Percentiles rank a stretch among this genome's conserved stretches.
These are phyloP conservation scores for Tillus elongatus DNA, from an alignment of 2,888 invertebrate species.

Conservation along the genomic window DNA sequence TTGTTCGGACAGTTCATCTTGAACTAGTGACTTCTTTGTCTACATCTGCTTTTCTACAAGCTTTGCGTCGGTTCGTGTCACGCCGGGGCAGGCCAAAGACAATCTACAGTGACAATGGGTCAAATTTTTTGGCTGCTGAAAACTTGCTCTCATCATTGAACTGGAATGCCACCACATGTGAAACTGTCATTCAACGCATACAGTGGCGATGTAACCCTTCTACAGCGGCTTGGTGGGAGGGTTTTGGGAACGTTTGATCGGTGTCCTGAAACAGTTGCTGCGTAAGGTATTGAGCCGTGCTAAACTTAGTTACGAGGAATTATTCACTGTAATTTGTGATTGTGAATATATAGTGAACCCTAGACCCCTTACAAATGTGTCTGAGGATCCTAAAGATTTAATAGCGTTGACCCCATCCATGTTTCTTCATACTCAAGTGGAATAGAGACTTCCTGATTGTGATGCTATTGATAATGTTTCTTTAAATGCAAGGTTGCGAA, in stretches of 20 bases:
- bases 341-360: constrained; percentile 16
- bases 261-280: too few relatives aligned
- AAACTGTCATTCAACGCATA: constrained; percentile 8
- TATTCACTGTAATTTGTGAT: too few relatives aligned
- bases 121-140: constrained; percentile 31
- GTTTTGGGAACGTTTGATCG: too few relatives aligned
- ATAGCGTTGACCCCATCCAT: constrained; percentile 21
- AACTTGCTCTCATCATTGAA: constrained; percentile 12
- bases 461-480: constrained; percentile 11
- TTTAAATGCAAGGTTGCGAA: constrained; percentile 12
- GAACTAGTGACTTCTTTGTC: constrained; percentile 30
- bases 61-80: too few relatives aligned
- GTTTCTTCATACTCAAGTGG: too few relatives aligned
- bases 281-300: too few relatives aligned
- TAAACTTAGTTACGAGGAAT: constrained; percentile 13
- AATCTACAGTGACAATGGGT: constrained; percentile 37
- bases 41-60: constrained; percentile 28
- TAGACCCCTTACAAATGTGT: constrained; percentile 15
- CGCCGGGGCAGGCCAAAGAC: too few relatives aligned
- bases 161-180: constrained; percentile 11
- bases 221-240: too few relatives aligned
- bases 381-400: too few relatives aligned
- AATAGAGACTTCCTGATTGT: too few relatives aligned
- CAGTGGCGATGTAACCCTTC: too few relatives aligned
- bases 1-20: constrained; percentile 34